Evolutionary conservation across 1,140 invertebrate genomes (phyloP).

Genomic region (Pentalonia nigronervosa): DNA sequence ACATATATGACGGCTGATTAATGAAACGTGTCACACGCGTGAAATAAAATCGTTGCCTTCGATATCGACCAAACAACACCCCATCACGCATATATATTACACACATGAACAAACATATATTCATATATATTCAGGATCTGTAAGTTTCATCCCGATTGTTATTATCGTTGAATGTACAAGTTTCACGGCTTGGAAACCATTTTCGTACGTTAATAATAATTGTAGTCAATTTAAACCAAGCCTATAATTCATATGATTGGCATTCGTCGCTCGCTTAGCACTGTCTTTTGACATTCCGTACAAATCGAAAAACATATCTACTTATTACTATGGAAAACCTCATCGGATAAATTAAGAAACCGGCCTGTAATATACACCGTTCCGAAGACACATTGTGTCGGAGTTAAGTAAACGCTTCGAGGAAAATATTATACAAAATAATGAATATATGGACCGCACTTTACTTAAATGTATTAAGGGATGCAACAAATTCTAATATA

Average conservation of each 20-base stretch:
- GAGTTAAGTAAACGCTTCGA: not conserved
- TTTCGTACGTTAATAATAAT: not conserved
- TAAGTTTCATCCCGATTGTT: not conserved
- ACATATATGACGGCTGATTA: not conserved
- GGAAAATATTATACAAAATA: not conserved
- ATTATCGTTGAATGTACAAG: not conserved
- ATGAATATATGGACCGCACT: not conserved
- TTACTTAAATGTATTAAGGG: not conserved
- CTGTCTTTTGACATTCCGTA: not conserved
- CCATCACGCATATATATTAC: not conserved
- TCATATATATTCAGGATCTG: not conserved
- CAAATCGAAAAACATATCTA: not conserved
- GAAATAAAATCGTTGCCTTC: not conserved
- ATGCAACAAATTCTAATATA: too few relatives aligned
- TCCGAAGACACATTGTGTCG: not conserved
- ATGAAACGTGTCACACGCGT: not conserved
- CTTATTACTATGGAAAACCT: not conserved
- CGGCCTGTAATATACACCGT: not conserved
- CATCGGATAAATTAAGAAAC: not conserved
- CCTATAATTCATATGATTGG: not conserved
- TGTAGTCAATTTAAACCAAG: not conserved
- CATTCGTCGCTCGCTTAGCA: not conserved
- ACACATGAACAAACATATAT: not conserved
- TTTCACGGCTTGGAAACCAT: not conserved
- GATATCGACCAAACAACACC: constrained; percentile 14